A percentile compares a stretch with the other conserved stretches of the same genome.
phyloP scores from a whole-genome alignment of 1,140 invertebrate species.

The Scaptomyza graminum region DNA sequence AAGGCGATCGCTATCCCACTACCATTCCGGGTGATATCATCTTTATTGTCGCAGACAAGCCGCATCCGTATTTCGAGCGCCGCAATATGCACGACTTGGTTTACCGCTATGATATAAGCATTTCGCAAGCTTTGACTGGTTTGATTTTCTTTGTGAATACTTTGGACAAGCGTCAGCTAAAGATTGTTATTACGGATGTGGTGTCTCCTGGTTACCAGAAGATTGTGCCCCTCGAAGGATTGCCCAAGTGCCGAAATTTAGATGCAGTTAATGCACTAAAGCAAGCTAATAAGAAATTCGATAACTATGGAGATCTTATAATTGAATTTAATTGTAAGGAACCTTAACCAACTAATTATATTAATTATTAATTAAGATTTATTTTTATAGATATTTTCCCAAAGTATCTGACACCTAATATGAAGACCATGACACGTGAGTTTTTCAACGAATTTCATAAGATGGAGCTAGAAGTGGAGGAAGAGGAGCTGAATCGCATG shows the following conservation, averaged over 20 bases:
- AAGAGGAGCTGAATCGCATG: constrained; percentile 36
- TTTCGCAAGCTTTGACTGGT: constrained; percentile 88
- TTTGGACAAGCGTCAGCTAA: constrained; percentile 87
- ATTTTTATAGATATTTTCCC: constrained; percentile 61
- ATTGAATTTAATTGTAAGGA: constrained; percentile 72
- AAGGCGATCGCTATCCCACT: constrained; percentile 92
- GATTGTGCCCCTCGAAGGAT: constrained; percentile 86
- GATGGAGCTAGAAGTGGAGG: constrained; percentile 47
- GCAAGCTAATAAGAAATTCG: constrained; percentile 50
- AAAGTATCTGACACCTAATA: constrained; percentile 60
- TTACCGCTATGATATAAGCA: constrained; percentile 85
- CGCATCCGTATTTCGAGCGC: constrained; percentile 90
- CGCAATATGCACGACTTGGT: constrained; percentile 88
- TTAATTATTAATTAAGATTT: constrained; percentile 1
- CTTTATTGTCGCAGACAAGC: constrained; percentile 92
- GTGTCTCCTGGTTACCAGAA: constrained; percentile 87
- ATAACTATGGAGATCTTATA: constrained; percentile 69
- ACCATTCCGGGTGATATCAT: constrained; percentile 93
- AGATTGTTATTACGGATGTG: constrained; percentile 89
- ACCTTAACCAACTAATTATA: neutral
- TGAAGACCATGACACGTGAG: constrained; percentile 60
- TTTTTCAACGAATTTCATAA: constrained; percentile 57
- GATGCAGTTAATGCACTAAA: constrained; percentile 48
- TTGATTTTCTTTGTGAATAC: constrained; percentile 87
- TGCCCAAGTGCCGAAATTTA: constrained; percentile 85